Conservation (phyloP, 2,797 vertebrate species). For the Coregonus suidteri region DNA sequence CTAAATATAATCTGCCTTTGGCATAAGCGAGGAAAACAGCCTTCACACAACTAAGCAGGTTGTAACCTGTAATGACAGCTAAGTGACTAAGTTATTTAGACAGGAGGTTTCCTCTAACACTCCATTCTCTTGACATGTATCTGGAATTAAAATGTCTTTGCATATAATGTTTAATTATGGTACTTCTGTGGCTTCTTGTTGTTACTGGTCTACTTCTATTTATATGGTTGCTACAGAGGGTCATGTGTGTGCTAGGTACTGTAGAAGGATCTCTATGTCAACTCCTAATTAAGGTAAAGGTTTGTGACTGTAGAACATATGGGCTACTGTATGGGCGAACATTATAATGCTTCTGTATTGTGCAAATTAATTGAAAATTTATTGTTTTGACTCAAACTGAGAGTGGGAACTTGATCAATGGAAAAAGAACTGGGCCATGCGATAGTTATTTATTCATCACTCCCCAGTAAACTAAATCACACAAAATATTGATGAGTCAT, state of each 20-base stretch:
- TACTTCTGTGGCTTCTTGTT: neutral
- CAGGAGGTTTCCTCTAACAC: neutral
- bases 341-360: neutral
- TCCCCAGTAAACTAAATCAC: conserved; percentile 9
- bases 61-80: neutral
- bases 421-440: neutral
- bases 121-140: neutral
- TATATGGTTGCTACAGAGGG: no score
- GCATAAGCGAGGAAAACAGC: neutral
- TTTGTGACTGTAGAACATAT: neutral
- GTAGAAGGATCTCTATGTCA: neutral
- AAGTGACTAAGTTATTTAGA: neutral
- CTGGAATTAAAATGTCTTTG: neutral
- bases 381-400: no score
- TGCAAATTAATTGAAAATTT: no score
- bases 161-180: neutral
- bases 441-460: neutral
- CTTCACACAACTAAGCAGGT: neutral
- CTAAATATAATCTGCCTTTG: neutral
- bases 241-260: neutral
- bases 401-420: neutral
- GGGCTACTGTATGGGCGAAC: neutral
- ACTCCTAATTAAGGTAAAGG: neutral
- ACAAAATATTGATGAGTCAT: conserved; percentile 28
- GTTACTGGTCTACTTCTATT: neutral